Conservation (phyloP, 2,113 vertebrate genomes). For the Acanthisitta chloris region DNA sequence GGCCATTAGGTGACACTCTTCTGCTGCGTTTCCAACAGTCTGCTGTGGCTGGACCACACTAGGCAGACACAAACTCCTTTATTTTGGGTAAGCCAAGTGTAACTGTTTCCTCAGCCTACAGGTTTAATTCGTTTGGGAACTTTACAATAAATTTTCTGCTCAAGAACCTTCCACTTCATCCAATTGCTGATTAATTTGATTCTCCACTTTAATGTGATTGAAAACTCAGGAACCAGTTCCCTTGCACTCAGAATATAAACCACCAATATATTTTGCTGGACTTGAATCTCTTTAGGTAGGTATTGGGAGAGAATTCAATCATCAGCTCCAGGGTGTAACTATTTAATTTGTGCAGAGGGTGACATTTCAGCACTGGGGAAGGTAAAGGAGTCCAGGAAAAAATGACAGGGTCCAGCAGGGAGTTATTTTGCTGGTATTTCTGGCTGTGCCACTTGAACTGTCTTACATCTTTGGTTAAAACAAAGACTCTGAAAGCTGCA, state of each 20-base stretch:
- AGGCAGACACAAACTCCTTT: background rate
- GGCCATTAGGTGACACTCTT: slow-evolving; percentile 56
- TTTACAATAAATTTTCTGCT: background rate
- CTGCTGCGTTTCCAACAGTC: background rate
- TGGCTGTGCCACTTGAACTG: background rate
- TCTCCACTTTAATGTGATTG: background rate
- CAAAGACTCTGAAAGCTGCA: background rate
- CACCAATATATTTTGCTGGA: background rate
- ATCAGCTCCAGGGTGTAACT: background rate
- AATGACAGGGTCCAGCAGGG: background rate
- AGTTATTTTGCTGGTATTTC: background rate
- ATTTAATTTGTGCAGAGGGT: slow-evolving; percentile 1
- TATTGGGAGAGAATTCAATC: background rate
- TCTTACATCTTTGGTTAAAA: background rate
- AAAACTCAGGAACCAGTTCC: background rate
- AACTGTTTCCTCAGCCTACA: background rate
- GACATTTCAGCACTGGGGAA: background rate
- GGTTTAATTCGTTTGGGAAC: background rate
- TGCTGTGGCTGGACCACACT: background rate
- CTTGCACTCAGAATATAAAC: background rate
- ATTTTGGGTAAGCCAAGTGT: background rate
- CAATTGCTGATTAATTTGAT: slow-evolving; percentile 19
- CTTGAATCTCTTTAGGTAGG: background rate
- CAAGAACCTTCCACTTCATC: background rate
- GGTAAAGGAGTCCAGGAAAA: background rate